These are phyloP conservation scores for Trogon surrucura DNA, from an alignment of 2,113 vertebrate genomes.

Conservation along the genomic window DNA sequence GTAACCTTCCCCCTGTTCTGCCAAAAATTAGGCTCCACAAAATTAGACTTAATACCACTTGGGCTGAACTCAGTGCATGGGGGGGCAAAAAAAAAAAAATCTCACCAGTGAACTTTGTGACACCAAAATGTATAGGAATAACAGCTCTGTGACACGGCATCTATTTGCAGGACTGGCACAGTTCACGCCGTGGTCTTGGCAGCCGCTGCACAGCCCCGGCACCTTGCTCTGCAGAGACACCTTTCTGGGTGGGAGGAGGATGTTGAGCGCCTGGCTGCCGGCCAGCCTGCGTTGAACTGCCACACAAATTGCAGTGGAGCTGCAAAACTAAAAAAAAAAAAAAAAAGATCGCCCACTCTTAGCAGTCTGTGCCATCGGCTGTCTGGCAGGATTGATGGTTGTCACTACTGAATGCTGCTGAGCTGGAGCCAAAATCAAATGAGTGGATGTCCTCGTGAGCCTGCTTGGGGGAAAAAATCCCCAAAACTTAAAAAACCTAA, in stretches of 20 bases:
- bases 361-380: constrained; percentile 57
- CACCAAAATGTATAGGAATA: background rate
- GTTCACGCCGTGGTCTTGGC: constrained; percentile 14
- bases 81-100: too few species aligned
- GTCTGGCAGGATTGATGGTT: constrained; percentile 68
- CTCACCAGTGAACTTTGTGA: background rate
- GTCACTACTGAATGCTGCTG: constrained; percentile 52
- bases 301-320: constrained; percentile 31
- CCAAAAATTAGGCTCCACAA: background rate
- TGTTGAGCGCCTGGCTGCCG: constrained; percentile 7
- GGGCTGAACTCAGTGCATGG: background rate
- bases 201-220: background rate
- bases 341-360: constrained; percentile 51
- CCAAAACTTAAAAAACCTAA: background rate
- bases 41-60: background rate
- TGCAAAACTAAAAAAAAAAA: background rate
- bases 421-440: constrained; percentile 44
- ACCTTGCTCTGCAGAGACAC: constrained; percentile 62
- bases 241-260: constrained; percentile 51
- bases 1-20: background rate
- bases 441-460: constrained; percentile 62
- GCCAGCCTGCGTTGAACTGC: constrained; percentile 1
- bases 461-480: background rate
- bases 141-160: background rate
- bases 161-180: constrained; percentile 47